Percentiles rank a stretch among this genome's conserved stretches.
These are phyloP conservation scores for Melanchra persicariae DNA, from an alignment of 2,888 invertebrate genomes.

Conservation along the genomic window DNA sequence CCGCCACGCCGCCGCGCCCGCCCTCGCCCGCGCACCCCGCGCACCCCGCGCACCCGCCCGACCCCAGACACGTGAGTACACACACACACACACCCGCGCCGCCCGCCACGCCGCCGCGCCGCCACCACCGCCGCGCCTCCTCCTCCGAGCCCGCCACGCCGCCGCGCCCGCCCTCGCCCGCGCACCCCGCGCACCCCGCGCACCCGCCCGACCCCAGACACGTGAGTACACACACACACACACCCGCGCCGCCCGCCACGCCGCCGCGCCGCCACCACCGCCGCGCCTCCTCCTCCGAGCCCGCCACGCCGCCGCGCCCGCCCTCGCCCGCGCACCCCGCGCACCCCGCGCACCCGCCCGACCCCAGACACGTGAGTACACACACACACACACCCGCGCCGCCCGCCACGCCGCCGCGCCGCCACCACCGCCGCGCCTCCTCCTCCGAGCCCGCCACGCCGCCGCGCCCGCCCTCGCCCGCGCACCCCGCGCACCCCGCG, in stretches of 20 bases:
- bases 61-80: too few relatives aligned
- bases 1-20: constrained; percentile 63
- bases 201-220: constrained; percentile 27
- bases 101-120: constrained; percentile 1
- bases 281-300: constrained; percentile 3
- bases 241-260: not conserved
- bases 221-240: too few relatives aligned
- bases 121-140: constrained; percentile 1
- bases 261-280: not conserved
- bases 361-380: not conserved
- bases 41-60: constrained; percentile 42
- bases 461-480: constrained; percentile 6
- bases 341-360: constrained; percentile 7
- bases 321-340: too few relatives aligned
- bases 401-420: not conserved
- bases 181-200: too few relatives aligned
- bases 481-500: too few relatives aligned
- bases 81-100: too few relatives aligned
- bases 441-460: constrained; percentile 2
- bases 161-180: constrained; percentile 54
- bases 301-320: constrained; percentile 5
- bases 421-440: not conserved
- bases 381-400: not conserved
- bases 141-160: constrained; percentile 58
- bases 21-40: too few relatives aligned